Evolutionary conservation across 2,113 vertebrate genomes (phyloP).

Genomic region (Campylomormyrus tamandua): DNA sequence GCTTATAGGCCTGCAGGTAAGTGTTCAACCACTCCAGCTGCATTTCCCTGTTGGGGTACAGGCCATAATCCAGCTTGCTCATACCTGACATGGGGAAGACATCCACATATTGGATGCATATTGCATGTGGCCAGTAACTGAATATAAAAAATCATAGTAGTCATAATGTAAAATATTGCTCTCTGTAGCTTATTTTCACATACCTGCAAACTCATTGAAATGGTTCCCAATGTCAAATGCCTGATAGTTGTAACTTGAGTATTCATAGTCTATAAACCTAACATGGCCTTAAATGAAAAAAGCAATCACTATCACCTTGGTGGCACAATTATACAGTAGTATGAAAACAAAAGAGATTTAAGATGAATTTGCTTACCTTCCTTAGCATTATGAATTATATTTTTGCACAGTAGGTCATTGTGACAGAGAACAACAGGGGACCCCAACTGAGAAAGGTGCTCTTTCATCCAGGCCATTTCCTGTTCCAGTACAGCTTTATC

Average conservation of each 20-base stretch:
- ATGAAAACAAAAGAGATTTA: background rate
- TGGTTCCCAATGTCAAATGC: slow-evolving; percentile 96
- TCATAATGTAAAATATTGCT: background rate
- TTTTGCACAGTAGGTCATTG: slow-evolving; percentile 96
- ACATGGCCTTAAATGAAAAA: slow-evolving; percentile 63
- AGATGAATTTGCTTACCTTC: slow-evolving; percentile 59
- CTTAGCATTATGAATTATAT: slow-evolving; percentile 82
- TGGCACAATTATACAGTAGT: background rate
- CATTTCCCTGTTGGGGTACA: slow-evolving; percentile 72
- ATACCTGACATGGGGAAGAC: slow-evolving; percentile 61
- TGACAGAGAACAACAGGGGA: slow-evolving; percentile 92
- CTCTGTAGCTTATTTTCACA: slow-evolving; percentile 23
- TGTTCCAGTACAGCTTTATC: slow-evolving; percentile 71
- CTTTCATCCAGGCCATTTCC: slow-evolving; percentile 88
- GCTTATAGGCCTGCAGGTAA: slow-evolving; percentile 83
- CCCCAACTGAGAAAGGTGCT: slow-evolving; percentile 75
- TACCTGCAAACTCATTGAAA: slow-evolving; percentile 96
- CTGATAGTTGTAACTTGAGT: slow-evolving; percentile 94
- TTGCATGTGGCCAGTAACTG: background rate
- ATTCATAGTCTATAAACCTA: slow-evolving; percentile 92
- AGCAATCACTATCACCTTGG: background rate
- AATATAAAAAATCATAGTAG: background rate
- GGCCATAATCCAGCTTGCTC: slow-evolving; percentile 76
- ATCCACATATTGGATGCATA: slow-evolving; percentile 8
- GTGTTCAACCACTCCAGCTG: slow-evolving; percentile 82